phyloP scores from a whole-genome alignment of 1,140 invertebrate genomes.

The Saccostrea cuccullata region DNA sequence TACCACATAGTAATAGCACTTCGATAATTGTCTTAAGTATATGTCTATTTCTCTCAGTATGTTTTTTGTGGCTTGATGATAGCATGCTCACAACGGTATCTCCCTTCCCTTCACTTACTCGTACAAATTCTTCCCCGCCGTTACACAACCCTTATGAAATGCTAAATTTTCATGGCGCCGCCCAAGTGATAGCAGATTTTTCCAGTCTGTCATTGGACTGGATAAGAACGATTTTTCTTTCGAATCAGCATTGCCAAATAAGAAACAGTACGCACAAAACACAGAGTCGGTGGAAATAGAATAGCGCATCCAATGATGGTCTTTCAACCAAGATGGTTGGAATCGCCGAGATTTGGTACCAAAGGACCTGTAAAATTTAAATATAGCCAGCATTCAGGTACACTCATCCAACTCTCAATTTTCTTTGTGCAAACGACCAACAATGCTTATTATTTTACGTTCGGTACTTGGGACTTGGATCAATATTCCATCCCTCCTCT shows the following conservation, averaged over 20 bases:
- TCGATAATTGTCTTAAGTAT: slow-evolving; percentile 45
- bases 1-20: slow-evolving; percentile 44
- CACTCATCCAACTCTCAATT: no score
- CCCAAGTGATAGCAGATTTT: neutral
- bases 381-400: no score
- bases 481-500: no score
- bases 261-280: neutral
- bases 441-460: no score
- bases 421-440: no score
- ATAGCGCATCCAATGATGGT: slow-evolving; percentile 12
- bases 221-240: neutral
- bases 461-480: no score
- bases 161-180: neutral
- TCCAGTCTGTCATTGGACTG: neutral
- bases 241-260: neutral
- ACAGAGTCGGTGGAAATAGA: slow-evolving; percentile 12
- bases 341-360: neutral
- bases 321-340: neutral
- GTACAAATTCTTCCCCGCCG: neutral
- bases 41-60: slow-evolving; percentile 30
- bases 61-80: slow-evolving; percentile 35
- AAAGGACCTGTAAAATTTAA: no score
- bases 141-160: slow-evolving; percentile 11
- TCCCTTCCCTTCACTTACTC: neutral
- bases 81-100: slow-evolving; percentile 18